Base-by-base conservation (phyloP, 2,113 vertebrate genomes). In the Semnornis frantzii region DNA sequence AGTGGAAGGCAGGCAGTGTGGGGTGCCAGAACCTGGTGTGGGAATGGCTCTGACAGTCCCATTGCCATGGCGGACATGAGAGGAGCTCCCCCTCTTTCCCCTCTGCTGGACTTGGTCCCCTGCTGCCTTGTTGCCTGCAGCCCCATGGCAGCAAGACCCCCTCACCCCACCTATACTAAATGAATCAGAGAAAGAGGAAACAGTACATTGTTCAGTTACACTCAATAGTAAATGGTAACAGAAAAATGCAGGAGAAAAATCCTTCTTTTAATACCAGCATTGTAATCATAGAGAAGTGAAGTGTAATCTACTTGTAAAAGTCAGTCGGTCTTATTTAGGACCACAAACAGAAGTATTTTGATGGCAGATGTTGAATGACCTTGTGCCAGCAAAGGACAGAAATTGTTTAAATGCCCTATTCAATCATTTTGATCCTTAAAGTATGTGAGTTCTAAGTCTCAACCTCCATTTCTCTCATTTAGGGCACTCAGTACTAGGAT, bases 1-100 rank as follows among this genome's bases (percentile, higher is more conserved):
- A 71, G 60, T 1, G 64, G 52, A 82, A 87, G 68, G 34, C 79
- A 57, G n/a, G 0, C 4, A 27, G n/a, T 10, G n/a, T 1, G 1
- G 44, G 33, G 59, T 21, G 3, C n/a, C 0, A 0, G n/a, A 15
- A 55, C 50, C 34, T 1, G 4, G 60, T 7, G 63, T 69, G 70
- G 75, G 44, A 70, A 60, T 81, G 48, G 62, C 31, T 92, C 66
- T 42, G 75, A 52, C 79, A 83, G 82, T 46, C 62, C 39, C 46
- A 62, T 74, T 79, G 62, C 76, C 90, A 88, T 91, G 89, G 76
- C 78, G 94, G 93, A 91, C 65, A n/a, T 1, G 3, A 64, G 72
- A 77, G 44, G 57, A 28, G 9, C 46, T 74, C 54, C 64, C 11
- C 46, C 57, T 80, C 87, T 65, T 89, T 75, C 79, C 48, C 82